Evolutionary conservation across 2,888 invertebrate species (phyloP).

Genomic region (Agrotis exclamationis): DNA sequence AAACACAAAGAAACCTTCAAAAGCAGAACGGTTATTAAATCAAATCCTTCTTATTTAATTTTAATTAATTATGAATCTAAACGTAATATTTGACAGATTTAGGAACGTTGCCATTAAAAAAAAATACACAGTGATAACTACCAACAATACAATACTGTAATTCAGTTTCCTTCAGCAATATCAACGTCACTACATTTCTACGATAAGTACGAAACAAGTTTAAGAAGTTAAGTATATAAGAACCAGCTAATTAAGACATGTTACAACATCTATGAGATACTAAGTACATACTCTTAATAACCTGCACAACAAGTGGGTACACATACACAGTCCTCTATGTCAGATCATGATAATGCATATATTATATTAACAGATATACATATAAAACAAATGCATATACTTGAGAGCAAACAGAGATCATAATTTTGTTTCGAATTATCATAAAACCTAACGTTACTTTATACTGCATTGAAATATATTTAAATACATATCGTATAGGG

Average conservation of each 20-base stretch:
- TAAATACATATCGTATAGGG: conserved; percentile 60
- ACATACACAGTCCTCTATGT: conserved; percentile 41
- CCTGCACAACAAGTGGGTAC: conserved; percentile 39
- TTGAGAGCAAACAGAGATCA: conserved; percentile 80
- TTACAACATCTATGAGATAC: conserved; percentile 47
- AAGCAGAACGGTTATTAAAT: too few species aligned
- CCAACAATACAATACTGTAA: conserved; percentile 36
- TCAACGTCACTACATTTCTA: conserved; percentile 43
- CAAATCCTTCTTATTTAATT: too few species aligned
- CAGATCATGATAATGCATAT: conserved; percentile 55
- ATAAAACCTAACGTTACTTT: conserved; percentile 63
- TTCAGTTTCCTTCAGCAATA: conserved; percentile 25
- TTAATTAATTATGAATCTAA: too few species aligned
- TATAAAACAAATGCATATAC: conserved; percentile 70
- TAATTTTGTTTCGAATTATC: conserved; percentile 66
- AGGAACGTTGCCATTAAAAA: not conserved
- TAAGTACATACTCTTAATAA: conserved; percentile 51
- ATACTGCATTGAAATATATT: conserved; percentile 56
- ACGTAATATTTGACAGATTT: too few species aligned
- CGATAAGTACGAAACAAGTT: conserved; percentile 48
- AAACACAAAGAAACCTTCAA: too few species aligned
- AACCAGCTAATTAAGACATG: conserved; percentile 40
- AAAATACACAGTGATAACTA: conserved; percentile 9
- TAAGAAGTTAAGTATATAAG: too few species aligned
- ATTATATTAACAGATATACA: conserved; percentile 57